A percentile compares a stretch with the other conserved stretches of the same genome.
phyloP scores from a whole-genome alignment of 1,140 invertebrate genomes.

The Solenopsis invicta region DNA sequence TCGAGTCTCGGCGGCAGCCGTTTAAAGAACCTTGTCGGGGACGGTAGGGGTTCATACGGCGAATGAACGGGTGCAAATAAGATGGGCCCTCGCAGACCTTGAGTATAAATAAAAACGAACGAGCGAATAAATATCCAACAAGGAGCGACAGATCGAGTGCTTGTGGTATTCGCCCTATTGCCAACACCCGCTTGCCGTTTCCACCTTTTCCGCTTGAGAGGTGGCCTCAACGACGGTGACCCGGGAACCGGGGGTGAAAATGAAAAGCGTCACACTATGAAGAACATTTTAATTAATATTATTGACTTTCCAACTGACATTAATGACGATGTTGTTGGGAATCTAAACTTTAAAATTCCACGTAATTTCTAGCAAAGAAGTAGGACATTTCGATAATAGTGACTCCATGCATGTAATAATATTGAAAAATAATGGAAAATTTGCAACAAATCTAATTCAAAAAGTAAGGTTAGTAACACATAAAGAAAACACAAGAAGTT shows the following conservation, averaged over 20 bases:
- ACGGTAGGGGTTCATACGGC: constrained; percentile 56
- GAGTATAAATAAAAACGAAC: constrained; percentile 85
- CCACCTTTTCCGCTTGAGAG: constrained; percentile 24
- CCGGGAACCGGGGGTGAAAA: constrained; percentile 70
- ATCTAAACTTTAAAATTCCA: neutral
- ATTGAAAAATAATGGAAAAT: too few species aligned
- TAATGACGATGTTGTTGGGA: constrained; percentile 14
- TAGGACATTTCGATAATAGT: neutral
- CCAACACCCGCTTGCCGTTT: constrained; percentile 28
- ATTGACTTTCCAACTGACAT: constrained; percentile 84
- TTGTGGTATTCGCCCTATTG: constrained; percentile 63
- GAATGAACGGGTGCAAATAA: constrained; percentile 84
- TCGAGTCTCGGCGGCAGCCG: constrained; percentile 76
- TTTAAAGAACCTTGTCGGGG: constrained; percentile 80
- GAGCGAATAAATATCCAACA: constrained; percentile 86
- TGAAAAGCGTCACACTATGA: constrained; percentile 78
- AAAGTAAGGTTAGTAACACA: too few species aligned
- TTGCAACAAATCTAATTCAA: too few species aligned
- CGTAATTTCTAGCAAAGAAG: neutral
- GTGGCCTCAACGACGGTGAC: constrained; percentile 36
- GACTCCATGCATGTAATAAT: neutral
- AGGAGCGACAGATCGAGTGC: constrained; percentile 84
- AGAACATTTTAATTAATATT: constrained; percentile 86
- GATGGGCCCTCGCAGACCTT: constrained; percentile 81
- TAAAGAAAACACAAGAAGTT: too few species aligned